Evolutionary conservation across 2,797 vertebrate genomes (phyloP).

Genomic region (Pseudochirops cupreus): DNA sequence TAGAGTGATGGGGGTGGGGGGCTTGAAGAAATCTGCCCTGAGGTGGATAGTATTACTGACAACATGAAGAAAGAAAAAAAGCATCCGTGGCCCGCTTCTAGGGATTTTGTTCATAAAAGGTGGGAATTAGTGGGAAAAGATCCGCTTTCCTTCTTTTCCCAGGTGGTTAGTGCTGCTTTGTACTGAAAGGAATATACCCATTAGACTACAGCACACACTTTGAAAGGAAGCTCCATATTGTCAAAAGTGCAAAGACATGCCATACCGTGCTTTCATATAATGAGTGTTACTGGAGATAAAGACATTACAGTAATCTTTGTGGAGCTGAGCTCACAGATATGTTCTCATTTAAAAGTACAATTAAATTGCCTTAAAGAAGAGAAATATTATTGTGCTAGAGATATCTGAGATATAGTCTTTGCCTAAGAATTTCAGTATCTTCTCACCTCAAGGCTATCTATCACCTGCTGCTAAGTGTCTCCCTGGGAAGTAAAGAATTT

Average conservation of each 20-base stretch:
- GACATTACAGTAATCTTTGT: conserved; percentile 5
- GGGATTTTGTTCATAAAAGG: not conserved
- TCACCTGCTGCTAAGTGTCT: conserved; percentile 14
- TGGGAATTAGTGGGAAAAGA: conserved; percentile 21
- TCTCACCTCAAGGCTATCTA: conserved; percentile 6
- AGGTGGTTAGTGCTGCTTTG: conserved; percentile 9
- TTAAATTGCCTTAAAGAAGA: conserved; percentile 56
- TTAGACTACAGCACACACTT: not conserved
- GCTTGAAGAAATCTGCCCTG: not conserved
- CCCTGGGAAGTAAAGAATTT: not conserved
- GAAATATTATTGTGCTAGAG: conserved; percentile 40
- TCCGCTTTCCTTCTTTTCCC: not conserved
- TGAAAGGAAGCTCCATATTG: conserved; percentile 49
- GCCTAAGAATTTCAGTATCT: conserved; percentile 24
- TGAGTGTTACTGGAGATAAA: conserved; percentile 50
- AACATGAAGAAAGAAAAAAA: conserved; percentile 24
- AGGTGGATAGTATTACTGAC: not conserved
- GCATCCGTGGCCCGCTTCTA: not conserved
- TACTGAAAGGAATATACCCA: not conserved
- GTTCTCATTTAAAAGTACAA: conserved; percentile 58
- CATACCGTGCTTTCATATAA: conserved; percentile 48
- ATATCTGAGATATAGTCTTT: conserved; percentile 36
- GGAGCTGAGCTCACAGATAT: conserved; percentile 31
- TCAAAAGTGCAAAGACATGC: conserved; percentile 38
- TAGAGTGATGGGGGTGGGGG: not conserved